Base-by-base conservation (phyloP, 1,140 invertebrate species). In the Mamestra configurata region DNA sequence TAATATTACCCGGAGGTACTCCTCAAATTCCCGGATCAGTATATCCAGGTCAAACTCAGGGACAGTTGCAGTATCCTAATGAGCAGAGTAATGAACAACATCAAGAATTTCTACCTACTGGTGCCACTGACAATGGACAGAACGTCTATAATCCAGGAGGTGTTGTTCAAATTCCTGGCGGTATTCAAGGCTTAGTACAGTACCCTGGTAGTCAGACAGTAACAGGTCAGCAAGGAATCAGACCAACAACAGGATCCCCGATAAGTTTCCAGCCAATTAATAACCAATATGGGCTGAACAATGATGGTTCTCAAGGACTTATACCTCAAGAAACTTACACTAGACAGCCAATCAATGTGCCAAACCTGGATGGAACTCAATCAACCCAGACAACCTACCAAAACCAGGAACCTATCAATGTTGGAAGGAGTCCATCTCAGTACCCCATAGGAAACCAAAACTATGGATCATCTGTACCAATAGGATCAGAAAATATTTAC, bases 331-430 rank as follows among this genome's bases (percentile, higher is more conserved):
- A 40, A 10, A 70, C 40, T 49, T 70, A 49, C 22, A 49, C 20
- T 15, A 40, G 66, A 3, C 66, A 70, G 15, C 66, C 40, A 11
- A 70, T 70, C 24, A 49, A 70, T 49, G 66, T 70, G 1, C 59
- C 13, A 35, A 18, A 37, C n/a, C 7, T 31, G 35, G 61, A 8
- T 20, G 61, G n/a, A 20, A 10, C 35, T 40, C 61, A 43, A 40
- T n/a, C 35, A 11, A 40, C 61, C 10, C 61, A 66, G 40, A 20
- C 61, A 1, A 20, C 61, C 0, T 66, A 20, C 18, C 61, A 40
- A 66, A 66, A 66, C 18, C 61, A 66, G 18, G 18, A 40, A 20
- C 61, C 10, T 40, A 20, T 61, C n/a, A 61, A 66, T 40, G 35
- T 11, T 66, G 61, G 13, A 27, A 18, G 31, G 20, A 18, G 10